A percentile compares a stretch with the other conserved stretches of the same genome.
Evolutionary conservation across 2,113 vertebrate genomes (phyloP).

Genomic region (Orthonyx spaldingii): DNA sequence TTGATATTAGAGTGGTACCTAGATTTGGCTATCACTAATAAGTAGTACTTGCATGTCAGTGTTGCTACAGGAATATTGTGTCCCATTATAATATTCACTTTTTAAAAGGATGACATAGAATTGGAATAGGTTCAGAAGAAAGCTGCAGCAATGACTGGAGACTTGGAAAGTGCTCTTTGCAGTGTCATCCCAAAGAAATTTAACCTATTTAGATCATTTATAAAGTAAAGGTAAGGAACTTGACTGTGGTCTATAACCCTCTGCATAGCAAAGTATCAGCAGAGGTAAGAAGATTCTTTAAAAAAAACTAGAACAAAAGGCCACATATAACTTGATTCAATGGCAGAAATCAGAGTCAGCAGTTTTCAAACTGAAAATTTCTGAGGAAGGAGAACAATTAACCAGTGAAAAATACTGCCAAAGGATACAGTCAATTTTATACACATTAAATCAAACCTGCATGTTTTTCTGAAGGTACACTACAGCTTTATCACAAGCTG

Average conservation of each 20-base stretch:
- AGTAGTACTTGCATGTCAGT: not conserved
- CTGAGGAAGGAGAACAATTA: not conserved
- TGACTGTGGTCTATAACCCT: not conserved
- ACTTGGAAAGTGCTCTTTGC: not conserved
- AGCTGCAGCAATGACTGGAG: not conserved
- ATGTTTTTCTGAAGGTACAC: not conserved
- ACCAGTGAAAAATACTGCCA: not conserved
- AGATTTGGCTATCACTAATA: not conserved
- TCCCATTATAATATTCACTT: not conserved
- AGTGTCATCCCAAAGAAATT: not conserved
- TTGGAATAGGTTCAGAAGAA: conserved; percentile 22
- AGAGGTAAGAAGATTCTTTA: not conserved
- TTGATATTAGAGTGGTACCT: not conserved
- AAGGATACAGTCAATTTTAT: not conserved
- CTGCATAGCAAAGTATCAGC: not conserved
- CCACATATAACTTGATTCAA: not conserved
- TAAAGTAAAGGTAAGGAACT: not conserved
- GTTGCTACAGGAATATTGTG: not conserved
- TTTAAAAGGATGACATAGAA: not conserved
- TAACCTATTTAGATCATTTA: not conserved
- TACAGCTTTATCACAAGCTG: not conserved
- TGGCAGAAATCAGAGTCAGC: not conserved
- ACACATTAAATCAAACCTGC: not conserved
- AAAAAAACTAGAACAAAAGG: not conserved
- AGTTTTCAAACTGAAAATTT: not conserved